These are phyloP conservation scores for Lepidurus apus DNA, from an alignment of 1,140 invertebrate genomes.

Conservation along the genomic window DNA sequence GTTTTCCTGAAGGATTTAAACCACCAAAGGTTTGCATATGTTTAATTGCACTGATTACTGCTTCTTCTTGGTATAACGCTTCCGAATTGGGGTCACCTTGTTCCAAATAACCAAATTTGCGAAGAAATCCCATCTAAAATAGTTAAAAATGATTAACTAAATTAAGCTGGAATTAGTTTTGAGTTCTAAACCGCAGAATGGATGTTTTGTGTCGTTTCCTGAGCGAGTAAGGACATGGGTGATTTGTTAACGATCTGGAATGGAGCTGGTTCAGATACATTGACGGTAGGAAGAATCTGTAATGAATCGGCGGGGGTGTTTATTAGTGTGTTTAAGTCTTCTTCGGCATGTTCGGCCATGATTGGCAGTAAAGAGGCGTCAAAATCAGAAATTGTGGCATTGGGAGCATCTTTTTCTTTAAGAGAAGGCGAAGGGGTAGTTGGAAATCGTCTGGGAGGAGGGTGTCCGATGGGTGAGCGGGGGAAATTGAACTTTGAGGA, in stretches of 20 bases:
- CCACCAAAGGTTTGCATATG: constrained; percentile 61
- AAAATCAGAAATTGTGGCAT: background rate
- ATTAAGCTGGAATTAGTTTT: background rate
- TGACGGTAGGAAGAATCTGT: background rate
- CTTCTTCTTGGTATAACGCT: constrained; percentile 53
- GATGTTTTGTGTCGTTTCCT: background rate
- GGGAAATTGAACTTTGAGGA: background rate
- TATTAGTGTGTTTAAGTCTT: background rate
- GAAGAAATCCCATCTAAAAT: constrained; percentile 56
- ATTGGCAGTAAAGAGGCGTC: background rate
- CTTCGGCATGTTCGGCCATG: background rate
- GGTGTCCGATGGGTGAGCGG: background rate
- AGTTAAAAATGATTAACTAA: background rate
- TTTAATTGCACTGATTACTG: constrained; percentile 55
- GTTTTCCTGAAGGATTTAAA: constrained; percentile 56
- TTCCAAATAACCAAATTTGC: constrained; percentile 56
- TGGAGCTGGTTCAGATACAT: background rate
- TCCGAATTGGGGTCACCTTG: constrained; percentile 47
- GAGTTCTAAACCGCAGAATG: background rate
- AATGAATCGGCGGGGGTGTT: background rate
- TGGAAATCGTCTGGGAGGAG: background rate
- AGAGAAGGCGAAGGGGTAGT: too few relatives aligned
- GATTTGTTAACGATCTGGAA: background rate
- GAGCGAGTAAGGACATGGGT: background rate
- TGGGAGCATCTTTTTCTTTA: background rate